Base-by-base conservation (phyloP, 2,888 invertebrate genomes). In the Amphipoea lucens region DNA sequence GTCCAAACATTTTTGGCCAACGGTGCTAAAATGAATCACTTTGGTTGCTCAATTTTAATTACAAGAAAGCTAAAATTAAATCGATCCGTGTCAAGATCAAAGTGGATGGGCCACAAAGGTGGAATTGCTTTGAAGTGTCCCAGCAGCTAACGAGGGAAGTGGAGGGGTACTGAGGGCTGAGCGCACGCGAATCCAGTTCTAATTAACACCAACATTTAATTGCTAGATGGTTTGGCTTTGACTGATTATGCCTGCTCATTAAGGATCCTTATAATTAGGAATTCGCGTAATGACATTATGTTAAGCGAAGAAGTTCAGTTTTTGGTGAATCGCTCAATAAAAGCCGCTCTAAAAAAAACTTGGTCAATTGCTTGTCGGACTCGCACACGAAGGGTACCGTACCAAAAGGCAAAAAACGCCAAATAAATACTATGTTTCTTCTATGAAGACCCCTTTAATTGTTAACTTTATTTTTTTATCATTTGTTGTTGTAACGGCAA, bases 11-110 rank as follows among this genome's bases (percentile, higher is more conserved):
- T 83, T 83, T 72, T 89, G 87, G 79, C 86, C 79, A 40, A 48
- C 70, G 84, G 67, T 90, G 87, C 72, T 86, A 80, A 87, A 92
- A 92, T 90, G 90, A 91, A 90, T 90, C 88, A 89, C 88, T 90
- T 85, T 89, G 90, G 90, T 92, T 91, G 88, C 90, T 91, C 88
- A 92, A 93, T 94, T 95, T 94, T 94, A 95, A 95, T 95, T 94
- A 95, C 91, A 92, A 94, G 91, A 91, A 92, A 91, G 92, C 87
- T 92, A 88, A 93, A 94, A 93, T 93, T 90, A 91, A 91, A 94
- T 94, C 92, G 94, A 95, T 93, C 91, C 91, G 88, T 88, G 92
- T 89, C 88, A 88, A 92, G 93, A 95, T 96, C 95, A 96, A 96
- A 96, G 95, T 88, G 87, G 87, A 84, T 84, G 90, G 88, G 90